These are phyloP conservation scores for Pogonomyrmex californicus DNA, from an alignment of 1,140 invertebrate genomes.

Conservation along the genomic window DNA sequence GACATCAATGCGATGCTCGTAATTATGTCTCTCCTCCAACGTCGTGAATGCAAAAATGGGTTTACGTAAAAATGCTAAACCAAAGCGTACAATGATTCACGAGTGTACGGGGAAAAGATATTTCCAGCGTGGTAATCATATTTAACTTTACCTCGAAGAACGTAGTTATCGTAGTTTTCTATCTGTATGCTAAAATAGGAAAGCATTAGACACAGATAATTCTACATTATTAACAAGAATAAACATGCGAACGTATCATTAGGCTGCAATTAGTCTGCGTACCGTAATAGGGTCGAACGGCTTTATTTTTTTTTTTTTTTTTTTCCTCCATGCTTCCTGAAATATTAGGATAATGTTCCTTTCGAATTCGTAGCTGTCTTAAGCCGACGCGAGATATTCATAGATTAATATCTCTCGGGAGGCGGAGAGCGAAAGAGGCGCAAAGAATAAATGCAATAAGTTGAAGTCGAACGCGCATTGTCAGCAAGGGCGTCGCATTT, in stretches of 20 bases:
- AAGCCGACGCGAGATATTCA: neutral
- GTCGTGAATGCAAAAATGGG: neutral
- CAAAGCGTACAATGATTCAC: neutral
- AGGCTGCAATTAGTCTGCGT: neutral
- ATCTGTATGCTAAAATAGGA: neutral
- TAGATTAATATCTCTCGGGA: too few species aligned
- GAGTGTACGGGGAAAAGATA: neutral
- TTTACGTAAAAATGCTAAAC: conserved; percentile 38
- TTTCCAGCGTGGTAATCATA: neutral
- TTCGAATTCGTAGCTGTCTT: neutral
- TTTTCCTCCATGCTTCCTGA: neutral
- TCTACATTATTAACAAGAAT: conserved; percentile 12
- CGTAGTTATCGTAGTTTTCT: neutral
- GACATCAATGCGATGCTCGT: conserved; percentile 50
- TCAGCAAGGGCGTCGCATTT: conserved; percentile 32
- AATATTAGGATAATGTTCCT: neutral
- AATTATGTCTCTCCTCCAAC: neutral
- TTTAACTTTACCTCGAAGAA: neutral
- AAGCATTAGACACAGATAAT: neutral
- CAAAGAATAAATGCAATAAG: conserved; percentile 47
- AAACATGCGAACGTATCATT: conserved; percentile 1
- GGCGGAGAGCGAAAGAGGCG: neutral
- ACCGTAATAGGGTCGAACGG: too few species aligned
- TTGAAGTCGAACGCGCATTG: conserved; percentile 33
- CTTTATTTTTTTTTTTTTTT: too few species aligned